Conservation (phyloP, 2,797 vertebrate species). For the Mergus octosetaceus region DNA sequence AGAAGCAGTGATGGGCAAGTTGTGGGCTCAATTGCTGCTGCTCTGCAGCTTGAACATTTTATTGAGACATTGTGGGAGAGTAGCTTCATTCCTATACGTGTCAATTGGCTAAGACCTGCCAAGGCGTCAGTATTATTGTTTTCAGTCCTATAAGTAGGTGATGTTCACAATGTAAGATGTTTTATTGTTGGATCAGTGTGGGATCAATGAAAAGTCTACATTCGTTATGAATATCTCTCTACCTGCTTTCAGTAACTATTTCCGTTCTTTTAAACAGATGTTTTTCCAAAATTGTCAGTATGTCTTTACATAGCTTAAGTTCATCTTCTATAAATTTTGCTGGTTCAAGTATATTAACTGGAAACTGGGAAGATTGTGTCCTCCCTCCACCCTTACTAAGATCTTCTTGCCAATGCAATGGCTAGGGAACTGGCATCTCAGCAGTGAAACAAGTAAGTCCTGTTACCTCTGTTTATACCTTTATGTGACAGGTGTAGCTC, state of each 20-base stretch:
- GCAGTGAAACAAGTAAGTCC: neutral
- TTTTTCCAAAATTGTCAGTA: neutral
- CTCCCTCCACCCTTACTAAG: accelerated
- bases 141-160: neutral
- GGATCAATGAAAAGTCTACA: neutral
- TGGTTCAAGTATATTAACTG: neutral
- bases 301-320: neutral
- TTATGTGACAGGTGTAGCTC: neutral
- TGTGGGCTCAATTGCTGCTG: neutral
- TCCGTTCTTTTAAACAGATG: neutral
- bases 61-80: neutral
- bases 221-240: neutral
- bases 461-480: neutral
- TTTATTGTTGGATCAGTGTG: neutral
- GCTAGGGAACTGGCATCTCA: neutral
- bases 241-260: neutral
- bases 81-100: neutral
- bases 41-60: neutral
- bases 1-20: accelerated
- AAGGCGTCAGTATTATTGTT: neutral
- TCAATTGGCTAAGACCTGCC: neutral
- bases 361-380: neutral
- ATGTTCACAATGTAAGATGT: neutral
- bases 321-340: neutral
- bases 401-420: neutral